Base-by-base conservation (phyloP, 2,797 vertebrate species). In the Lateolabrax maculatus region DNA sequence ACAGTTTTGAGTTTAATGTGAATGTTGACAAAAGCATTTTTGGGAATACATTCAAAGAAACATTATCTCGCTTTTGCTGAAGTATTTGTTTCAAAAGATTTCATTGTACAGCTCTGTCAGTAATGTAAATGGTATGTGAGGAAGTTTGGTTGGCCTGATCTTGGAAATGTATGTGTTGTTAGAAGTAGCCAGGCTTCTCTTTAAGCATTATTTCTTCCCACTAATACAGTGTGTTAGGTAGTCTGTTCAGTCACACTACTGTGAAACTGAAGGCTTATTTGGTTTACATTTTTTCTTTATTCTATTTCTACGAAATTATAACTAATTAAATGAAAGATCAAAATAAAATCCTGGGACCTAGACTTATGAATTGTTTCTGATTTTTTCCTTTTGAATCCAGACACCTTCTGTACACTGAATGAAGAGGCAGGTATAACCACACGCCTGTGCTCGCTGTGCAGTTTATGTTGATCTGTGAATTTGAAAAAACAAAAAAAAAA, bases 41-140 rank as follows among this genome's bases (percentile, higher is more conserved):
- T 84, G 71, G 77, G 60, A 81, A 72, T 36, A 29, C n/a, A 67
- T 75, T 88, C 84, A 93, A 90, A 87, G 80, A 80, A 69, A 84
- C 85, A 67, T 75, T 69, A 71, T 80, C 49, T 64, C 9, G 34
- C 71, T 80, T 84, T 69, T 65, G 34, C 67, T 55, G 67, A 58
- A 21, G 61, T 19, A n/a, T 88, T 84, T 64, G 36, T 62, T 41
- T 62, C 58, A 81, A 31, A 73, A 53, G 9, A 77, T 88, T 66
- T 85, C 21, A 80, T 61, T 60, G 46, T 75, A 79, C n/a, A 21
- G 31, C 65, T 77, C 49, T 63, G 62, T 71, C 65, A 46, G 4
- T 85, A 51, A 65, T 23, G 66, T 61, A 49, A 64, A 82, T 8
- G 78, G 36, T 58, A n/a, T 67, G 25, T 63, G 44, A 73, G 41